Evolutionary conservation across 2,888 invertebrate genomes (phyloP).

Genomic region (Caenorhabditis sp.): DNA sequence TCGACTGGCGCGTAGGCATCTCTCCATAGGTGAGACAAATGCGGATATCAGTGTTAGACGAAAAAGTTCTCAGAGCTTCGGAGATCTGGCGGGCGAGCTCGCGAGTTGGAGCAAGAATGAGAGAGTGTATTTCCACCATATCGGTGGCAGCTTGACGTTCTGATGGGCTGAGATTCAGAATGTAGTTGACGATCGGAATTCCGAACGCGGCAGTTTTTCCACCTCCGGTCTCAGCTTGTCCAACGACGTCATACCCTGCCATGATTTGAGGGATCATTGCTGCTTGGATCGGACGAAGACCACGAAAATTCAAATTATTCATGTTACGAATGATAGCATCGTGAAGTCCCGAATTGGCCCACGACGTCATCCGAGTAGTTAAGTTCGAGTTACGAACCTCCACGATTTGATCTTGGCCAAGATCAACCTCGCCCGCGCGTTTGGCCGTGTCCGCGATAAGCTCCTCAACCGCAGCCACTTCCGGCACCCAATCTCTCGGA

Average conservation of each 20-base stretch:
- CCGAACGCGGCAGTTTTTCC: conserved; percentile 98
- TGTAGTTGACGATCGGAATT: conserved; percentile 90
- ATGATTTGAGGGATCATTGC: conserved; percentile 89
- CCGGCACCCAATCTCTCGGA: conserved; percentile 62
- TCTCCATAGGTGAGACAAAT: conserved; percentile 71
- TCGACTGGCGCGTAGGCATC: neutral
- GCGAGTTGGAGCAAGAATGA: conserved; percentile 93
- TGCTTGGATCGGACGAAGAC: conserved; percentile 96
- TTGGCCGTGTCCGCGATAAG: neutral
- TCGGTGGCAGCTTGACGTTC: neutral
- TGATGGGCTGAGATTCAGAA: conserved; percentile 9
- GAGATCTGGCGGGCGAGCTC: conserved; percentile 93
- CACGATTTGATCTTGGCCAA: conserved; percentile 37
- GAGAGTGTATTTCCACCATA: conserved; percentile 79
- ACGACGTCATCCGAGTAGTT: conserved; percentile 44
- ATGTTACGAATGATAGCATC: conserved; percentile 40
- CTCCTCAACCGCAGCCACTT: conserved; percentile 10
- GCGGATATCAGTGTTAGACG: conserved; percentile 48
- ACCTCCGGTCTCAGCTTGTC: conserved; percentile 97
- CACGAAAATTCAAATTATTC: conserved; percentile 86
- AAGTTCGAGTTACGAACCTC: conserved; percentile 48
- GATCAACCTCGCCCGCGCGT: conserved; percentile 15
- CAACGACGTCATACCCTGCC: conserved; percentile 92
- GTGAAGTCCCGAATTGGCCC: conserved; percentile 69
- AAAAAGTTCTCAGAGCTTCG: conserved; percentile 51